These are phyloP conservation scores for Discoglossus pictus DNA, from an alignment of 2,797 vertebrate species.

Conservation along the genomic window DNA sequence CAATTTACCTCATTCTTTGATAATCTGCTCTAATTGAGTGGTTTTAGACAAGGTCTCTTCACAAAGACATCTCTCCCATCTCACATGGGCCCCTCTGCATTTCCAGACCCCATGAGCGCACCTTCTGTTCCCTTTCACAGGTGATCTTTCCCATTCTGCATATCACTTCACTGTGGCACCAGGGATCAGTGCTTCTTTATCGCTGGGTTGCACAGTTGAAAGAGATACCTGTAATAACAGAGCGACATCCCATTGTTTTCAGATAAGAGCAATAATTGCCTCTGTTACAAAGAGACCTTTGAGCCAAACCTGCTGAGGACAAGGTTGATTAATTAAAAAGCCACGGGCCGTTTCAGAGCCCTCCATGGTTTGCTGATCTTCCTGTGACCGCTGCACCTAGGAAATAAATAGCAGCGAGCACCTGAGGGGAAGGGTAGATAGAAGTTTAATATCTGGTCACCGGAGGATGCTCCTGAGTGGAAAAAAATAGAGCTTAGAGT, in stretches of 20 bases:
- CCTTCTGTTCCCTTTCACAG: slow-evolving; percentile 46
- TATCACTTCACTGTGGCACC: slow-evolving; percentile 42
- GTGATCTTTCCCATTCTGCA: slow-evolving; percentile 44
- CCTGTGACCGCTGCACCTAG: slow-evolving; percentile 54
- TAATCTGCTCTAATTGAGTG: slow-evolving; percentile 37
- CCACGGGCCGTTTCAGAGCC: slow-evolving; percentile 45
- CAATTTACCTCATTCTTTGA: slow-evolving; percentile 36
- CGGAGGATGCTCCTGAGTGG: slow-evolving; percentile 50
- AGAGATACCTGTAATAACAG: slow-evolving; percentile 46
- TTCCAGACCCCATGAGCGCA: slow-evolving; percentile 44
- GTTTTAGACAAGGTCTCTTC: slow-evolving; percentile 40
- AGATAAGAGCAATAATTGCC: slow-evolving; percentile 58
- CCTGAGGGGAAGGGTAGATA: slow-evolving; percentile 51
- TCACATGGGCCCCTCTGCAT: slow-evolving; percentile 2
- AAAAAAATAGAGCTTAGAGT: slow-evolving; percentile 50
- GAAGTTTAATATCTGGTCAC: slow-evolving; percentile 49
- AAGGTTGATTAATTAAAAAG: slow-evolving; percentile 60
- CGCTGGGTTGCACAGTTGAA: slow-evolving; percentile 50
- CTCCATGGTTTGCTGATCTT: slow-evolving; percentile 57
- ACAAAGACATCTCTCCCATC: slow-evolving; percentile 15
- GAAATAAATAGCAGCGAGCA: slow-evolving; percentile 53
- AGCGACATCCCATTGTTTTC: slow-evolving; percentile 54
- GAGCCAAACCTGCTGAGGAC: slow-evolving; percentile 51
- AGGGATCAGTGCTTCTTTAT: slow-evolving; percentile 47
- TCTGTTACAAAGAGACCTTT: slow-evolving; percentile 55